These are phyloP conservation scores for Montipora cactus DNA, from an alignment of 64 coral and sea anemone genomes.

Conservation along the genomic window DNA sequence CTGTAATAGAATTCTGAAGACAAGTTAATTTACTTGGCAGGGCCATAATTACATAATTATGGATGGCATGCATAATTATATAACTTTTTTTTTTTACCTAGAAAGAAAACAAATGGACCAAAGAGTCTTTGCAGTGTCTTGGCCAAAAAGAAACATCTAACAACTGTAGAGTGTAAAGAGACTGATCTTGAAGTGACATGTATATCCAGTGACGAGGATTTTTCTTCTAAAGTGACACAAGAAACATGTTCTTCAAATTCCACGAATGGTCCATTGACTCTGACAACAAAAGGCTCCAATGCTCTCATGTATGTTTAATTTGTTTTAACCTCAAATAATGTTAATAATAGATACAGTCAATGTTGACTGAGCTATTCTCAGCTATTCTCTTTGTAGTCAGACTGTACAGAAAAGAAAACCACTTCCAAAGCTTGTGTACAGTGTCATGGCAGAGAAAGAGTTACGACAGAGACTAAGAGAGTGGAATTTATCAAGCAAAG, in stretches of 20 bases:
- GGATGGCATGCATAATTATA: not conserved
- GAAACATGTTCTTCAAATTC: slow-evolving; percentile 1
- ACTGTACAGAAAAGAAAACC: slow-evolving; percentile 75
- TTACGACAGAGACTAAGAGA: slow-evolving; percentile 88
- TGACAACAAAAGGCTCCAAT: slow-evolving; percentile 49
- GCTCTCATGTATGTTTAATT: slow-evolving; percentile 38
- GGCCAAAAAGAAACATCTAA: slow-evolving; percentile 5
- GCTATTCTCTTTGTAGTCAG: slow-evolving; percentile 1
- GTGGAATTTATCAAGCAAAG: slow-evolving; percentile 84
- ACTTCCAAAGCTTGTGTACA: slow-evolving; percentile 85
- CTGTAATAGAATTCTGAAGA: too few species aligned
- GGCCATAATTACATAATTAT: not conserved
- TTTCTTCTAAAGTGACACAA: not conserved
- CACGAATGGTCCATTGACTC: not conserved
- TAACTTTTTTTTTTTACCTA: not conserved
- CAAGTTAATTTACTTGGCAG: too few species aligned
- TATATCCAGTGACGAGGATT: slow-evolving; percentile 3
- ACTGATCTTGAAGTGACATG: not conserved
- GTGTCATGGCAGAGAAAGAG: slow-evolving; percentile 85
- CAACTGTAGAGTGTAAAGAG: not conserved
- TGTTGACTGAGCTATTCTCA: not conserved
- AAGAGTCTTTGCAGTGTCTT: slow-evolving; percentile 21
- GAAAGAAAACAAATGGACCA: slow-evolving; percentile 4
- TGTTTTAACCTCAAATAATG: not conserved
- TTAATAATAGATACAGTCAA: not conserved